phyloP scores from a whole-genome alignment of 2,113 vertebrate species.

The Stomatorhinus ivindoensis region DNA sequence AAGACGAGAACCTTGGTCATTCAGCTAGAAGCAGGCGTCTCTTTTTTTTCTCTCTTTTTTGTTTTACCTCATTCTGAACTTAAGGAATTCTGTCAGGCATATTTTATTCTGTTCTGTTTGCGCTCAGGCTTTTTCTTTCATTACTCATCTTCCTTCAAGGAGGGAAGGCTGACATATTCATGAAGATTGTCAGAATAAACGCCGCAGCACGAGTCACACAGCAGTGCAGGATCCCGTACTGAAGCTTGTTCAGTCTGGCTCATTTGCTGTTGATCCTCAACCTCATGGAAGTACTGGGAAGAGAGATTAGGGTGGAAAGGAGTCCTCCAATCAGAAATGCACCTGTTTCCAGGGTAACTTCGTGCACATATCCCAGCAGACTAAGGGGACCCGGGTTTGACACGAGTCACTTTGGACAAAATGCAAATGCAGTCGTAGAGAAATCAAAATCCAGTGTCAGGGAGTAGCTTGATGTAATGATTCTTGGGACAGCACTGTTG shows the following conservation, averaged over 20 bases:
- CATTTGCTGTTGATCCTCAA: constrained; percentile 52
- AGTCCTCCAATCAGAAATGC: background rate
- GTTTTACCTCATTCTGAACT: background rate
- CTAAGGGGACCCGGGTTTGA: background rate
- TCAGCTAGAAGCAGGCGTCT: background rate
- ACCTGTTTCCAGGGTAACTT: background rate
- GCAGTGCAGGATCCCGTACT: constrained; percentile 53
- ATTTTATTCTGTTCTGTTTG: constrained; percentile 34
- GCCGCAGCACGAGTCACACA: constrained; percentile 57
- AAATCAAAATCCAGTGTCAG: background rate
- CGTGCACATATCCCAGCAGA: background rate
- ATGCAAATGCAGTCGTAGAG: background rate
- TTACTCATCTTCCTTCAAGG: constrained; percentile 69
- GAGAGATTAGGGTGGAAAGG: background rate
- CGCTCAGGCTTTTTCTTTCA: constrained; percentile 55
- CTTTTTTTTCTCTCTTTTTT: background rate
- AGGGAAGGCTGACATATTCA: constrained; percentile 57
- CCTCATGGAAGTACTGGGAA: background rate
- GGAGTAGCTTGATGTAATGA: background rate
- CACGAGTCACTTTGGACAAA: background rate
- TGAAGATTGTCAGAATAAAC: constrained; percentile 77
- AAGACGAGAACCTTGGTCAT: constrained; percentile 1
- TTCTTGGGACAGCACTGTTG: background rate
- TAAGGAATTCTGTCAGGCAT: constrained; percentile 2
- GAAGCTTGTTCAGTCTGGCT: constrained; percentile 45